Evolutionary conservation across 2,888 invertebrate genomes (phyloP).

Genomic region (Spilosoma lubricipeda): DNA sequence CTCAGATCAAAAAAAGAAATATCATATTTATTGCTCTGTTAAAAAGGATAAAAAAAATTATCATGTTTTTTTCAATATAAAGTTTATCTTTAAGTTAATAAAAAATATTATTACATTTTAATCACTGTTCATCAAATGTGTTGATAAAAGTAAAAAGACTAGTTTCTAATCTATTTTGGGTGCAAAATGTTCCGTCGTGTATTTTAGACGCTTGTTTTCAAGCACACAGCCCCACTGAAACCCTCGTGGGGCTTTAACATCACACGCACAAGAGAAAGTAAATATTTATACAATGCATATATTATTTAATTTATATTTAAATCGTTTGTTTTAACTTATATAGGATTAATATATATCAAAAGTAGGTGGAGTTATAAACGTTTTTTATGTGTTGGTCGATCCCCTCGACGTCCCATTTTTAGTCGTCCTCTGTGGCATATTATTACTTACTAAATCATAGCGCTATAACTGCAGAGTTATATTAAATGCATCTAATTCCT

Average conservation of each 20-base stretch:
- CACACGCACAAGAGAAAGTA: neutral
- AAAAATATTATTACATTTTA: neutral
- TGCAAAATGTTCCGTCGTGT: neutral
- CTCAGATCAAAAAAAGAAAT: neutral
- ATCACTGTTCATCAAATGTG: neutral
- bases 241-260: neutral
- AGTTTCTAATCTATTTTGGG: too few relatives aligned
- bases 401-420: neutral
- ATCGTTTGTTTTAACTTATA: neutral
- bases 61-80: neutral
- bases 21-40: too few relatives aligned
- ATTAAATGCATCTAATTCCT: neutral
- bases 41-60: neutral
- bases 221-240: neutral
- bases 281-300: neutral
- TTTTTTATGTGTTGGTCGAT: neutral
- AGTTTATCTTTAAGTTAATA: neutral
- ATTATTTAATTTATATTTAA: neutral
- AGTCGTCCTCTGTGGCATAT: neutral
- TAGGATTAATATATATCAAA: neutral
- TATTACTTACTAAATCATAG: neutral
- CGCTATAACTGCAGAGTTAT: neutral
- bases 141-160: too few relatives aligned
- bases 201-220: neutral
- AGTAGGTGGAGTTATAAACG: neutral